These are phyloP conservation scores for Orius insidiosus DNA, from an alignment of 1,140 invertebrate genomes.

Conservation along the genomic window DNA sequence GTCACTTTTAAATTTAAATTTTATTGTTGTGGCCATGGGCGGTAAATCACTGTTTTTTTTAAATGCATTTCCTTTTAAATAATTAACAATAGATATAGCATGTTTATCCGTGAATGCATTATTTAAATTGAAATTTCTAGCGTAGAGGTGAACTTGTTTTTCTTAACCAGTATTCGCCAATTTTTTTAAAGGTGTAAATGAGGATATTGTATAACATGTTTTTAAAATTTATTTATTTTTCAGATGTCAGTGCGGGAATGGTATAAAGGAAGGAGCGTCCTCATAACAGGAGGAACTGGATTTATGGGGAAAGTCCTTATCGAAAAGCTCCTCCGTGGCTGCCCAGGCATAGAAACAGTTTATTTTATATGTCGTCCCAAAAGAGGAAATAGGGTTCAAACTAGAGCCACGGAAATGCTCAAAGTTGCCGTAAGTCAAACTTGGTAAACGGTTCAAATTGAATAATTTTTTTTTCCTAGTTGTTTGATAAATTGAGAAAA, in stretches of 20 bases:
- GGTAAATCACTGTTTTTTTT: no score
- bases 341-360: slow-evolving; percentile 49
- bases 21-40: no score
- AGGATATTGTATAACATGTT: no score
- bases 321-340: slow-evolving; percentile 67
- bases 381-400: neutral
- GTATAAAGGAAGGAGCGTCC: slow-evolving; percentile 30
- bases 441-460: neutral
- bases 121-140: no score
- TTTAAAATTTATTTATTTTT: no score
- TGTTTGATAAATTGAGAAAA: slow-evolving; percentile 51
- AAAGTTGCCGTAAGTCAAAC: slow-evolving; percentile 1
- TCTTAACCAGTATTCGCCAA: no score
- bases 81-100: no score
- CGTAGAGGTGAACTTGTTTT: no score
- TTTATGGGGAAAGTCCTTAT: slow-evolving; percentile 63
- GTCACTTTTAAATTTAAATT: no score
- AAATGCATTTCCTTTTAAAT: no score
- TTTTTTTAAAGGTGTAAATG: no score
- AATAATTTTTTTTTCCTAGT: slow-evolving; percentile 28
- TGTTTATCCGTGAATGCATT: no score
- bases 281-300: slow-evolving; percentile 51
- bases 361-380: slow-evolving; percentile 32
- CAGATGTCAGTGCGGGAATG: slow-evolving; percentile 1
- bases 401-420: slow-evolving; percentile 3